Evolutionary conservation across 2,888 invertebrate genomes (phyloP).

Genomic region (Drosophila kanekoi): DNA sequence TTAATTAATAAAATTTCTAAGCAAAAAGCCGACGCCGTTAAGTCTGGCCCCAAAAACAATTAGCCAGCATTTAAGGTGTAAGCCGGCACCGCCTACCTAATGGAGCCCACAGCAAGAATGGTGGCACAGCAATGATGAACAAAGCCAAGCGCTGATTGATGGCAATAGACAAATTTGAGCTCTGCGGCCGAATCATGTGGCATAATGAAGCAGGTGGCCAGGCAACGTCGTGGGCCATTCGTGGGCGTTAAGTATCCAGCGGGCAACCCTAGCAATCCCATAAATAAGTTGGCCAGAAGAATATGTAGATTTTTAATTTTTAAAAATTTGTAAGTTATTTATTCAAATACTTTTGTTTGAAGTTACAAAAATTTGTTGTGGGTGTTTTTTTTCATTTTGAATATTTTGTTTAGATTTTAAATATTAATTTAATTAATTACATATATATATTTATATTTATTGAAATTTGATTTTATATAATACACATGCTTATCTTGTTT

Average conservation of each 20-base stretch:
- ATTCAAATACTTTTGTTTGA: constrained; percentile 66
- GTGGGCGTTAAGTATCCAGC: constrained; percentile 30
- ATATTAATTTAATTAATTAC: constrained; percentile 59
- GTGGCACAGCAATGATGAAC: constrained; percentile 45
- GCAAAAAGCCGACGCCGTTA: constrained; percentile 60
- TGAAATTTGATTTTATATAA: constrained; percentile 55
- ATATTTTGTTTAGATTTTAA: constrained; percentile 36
- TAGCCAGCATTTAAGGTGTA: constrained; percentile 73
- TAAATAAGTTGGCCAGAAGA: neutral
- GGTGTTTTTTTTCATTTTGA: constrained; percentile 17
- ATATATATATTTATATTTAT: constrained; percentile 53
- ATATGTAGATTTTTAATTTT: constrained; percentile 40
- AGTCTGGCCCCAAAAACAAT: constrained; percentile 64
- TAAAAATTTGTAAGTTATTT: constrained; percentile 72
- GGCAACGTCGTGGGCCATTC: neutral
- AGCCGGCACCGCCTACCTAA: constrained; percentile 62
- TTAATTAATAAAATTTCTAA: constrained; percentile 68
- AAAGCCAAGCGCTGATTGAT: constrained; percentile 65
- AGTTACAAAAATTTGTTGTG: constrained; percentile 66
- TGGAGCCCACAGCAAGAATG: constrained; percentile 34
- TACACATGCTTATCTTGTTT: constrained; percentile 64
- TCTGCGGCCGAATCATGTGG: constrained; percentile 24
- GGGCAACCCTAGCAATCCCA: neutral
- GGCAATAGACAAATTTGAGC: constrained; percentile 53
- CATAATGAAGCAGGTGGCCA: constrained; percentile 41